These are phyloP conservation scores for Alectoris magna DNA, from an alignment of 2,797 vertebrate genomes.

Conservation along the genomic window DNA sequence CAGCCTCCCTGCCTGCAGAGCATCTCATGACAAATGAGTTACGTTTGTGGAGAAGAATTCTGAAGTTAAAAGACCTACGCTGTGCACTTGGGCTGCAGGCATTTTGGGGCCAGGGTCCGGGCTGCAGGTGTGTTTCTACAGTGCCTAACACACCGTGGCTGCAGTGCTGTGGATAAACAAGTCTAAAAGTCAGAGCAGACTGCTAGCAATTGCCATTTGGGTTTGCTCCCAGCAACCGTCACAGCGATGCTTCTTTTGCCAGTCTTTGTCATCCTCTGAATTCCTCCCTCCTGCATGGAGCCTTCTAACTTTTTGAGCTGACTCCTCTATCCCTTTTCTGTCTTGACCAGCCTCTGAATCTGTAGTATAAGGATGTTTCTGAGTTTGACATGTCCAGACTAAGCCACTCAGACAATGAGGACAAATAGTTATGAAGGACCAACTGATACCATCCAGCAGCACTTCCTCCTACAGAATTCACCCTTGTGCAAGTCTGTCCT, in stretches of 20 bases:
- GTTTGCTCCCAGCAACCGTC: not conserved
- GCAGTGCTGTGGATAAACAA: not conserved
- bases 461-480: not conserved
- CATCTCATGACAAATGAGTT: not conserved
- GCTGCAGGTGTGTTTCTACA: constrained; percentile 55
- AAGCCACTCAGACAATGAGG: not conserved
- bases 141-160: not conserved
- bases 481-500: not conserved
- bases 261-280: not conserved
- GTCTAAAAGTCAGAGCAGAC: not conserved
- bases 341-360: not conserved
- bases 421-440: not conserved
- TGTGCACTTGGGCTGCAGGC: not conserved
- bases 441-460: not conserved
- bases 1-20: not conserved
- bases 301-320: not conserved
- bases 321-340: not conserved
- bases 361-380: not conserved
- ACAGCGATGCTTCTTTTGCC: not conserved
- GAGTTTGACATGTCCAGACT: not conserved
- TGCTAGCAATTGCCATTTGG: not conserved
- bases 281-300: not conserved
- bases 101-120: not conserved
- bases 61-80: not conserved
- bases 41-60: not conserved